These are phyloP conservation scores for Cerastis leucographa DNA, from an alignment of 2,888 invertebrate species.

Conservation along the genomic window DNA sequence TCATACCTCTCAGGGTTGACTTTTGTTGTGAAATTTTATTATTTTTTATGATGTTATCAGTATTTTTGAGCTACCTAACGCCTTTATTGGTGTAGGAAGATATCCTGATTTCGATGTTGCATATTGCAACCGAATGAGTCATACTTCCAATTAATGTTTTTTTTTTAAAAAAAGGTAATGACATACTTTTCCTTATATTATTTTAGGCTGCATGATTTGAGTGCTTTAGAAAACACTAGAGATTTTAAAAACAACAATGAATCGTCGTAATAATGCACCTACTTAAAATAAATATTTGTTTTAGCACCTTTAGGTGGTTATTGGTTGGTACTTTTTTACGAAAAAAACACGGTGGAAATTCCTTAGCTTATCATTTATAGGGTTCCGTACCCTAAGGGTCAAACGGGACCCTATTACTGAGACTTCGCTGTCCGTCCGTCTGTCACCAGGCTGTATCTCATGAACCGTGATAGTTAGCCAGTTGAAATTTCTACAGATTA, in stretches of 20 bases:
- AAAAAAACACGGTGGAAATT: too few relatives aligned
- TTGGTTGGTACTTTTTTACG: too few relatives aligned
- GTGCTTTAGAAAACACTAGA: not conserved
- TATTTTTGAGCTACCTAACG: conserved; percentile 42
- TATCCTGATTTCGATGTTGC: conserved; percentile 42
- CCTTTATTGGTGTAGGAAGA: conserved; percentile 27
- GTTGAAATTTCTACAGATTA: too few relatives aligned
- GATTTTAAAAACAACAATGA: not conserved
- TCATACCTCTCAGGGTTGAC: conserved; percentile 77
- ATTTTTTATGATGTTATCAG: conserved; percentile 68
- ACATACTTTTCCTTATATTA: conserved; percentile 27
- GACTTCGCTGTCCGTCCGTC: too few relatives aligned
- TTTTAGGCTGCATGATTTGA: conserved; percentile 1
- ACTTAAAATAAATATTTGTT: not conserved
- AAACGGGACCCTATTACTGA: too few relatives aligned
- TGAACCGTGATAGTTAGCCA: too few relatives aligned
- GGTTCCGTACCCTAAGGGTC: too few relatives aligned
- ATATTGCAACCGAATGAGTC: conserved; percentile 26
- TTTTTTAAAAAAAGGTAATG: not conserved
- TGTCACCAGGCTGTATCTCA: too few relatives aligned
- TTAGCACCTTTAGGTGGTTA: not conserved
- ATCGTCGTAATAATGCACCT: not conserved
- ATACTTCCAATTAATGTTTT: not conserved
- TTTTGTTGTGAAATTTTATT: conserved; percentile 78
- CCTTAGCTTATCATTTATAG: too few relatives aligned